phyloP scores from a whole-genome alignment of 1,140 invertebrate species.

The Plectrocnemia conspersa region DNA sequence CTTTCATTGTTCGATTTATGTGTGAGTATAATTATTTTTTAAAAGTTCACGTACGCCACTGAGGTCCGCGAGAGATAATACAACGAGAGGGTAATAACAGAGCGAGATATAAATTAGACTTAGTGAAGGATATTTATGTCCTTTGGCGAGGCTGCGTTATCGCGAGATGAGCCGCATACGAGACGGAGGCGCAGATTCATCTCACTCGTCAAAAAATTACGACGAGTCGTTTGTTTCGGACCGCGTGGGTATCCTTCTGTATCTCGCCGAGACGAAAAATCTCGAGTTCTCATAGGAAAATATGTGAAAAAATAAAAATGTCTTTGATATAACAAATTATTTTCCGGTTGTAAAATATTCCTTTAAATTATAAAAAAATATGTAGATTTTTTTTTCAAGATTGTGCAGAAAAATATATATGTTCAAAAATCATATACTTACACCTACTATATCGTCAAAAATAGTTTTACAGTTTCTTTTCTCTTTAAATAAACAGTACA shows the following conservation, averaged over 20 bases:
- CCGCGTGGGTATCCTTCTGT: not conserved
- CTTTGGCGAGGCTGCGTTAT: not conserved
- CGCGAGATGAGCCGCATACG: not conserved
- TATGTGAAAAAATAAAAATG: too few species aligned
- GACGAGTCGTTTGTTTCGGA: not conserved
- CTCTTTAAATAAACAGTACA: too few species aligned
- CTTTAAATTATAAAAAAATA: too few species aligned
- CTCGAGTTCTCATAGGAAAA: too few species aligned
- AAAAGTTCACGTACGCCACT: not conserved
- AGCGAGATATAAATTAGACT: conserved; percentile 32
- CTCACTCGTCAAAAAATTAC: conserved; percentile 20
- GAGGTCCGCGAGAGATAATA: conserved; percentile 1
- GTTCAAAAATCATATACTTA: too few species aligned
- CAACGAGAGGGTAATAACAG: conserved; percentile 29
- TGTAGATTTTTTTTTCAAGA: too few species aligned
- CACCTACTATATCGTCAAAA: too few species aligned
- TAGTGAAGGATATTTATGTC: conserved; percentile 28
- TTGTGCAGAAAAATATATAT: too few species aligned
- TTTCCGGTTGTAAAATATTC: too few species aligned
- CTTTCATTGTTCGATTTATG: conserved; percentile 3
- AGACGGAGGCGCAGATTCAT: conserved; percentile 9
- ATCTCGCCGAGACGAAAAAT: not conserved
- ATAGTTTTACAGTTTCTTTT: too few species aligned
- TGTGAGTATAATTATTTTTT: conserved; percentile 5
- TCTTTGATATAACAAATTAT: too few species aligned